These are phyloP conservation scores for Lagopus muta DNA, from an alignment of 2,113 vertebrate genomes.

Conservation along the genomic window DNA sequence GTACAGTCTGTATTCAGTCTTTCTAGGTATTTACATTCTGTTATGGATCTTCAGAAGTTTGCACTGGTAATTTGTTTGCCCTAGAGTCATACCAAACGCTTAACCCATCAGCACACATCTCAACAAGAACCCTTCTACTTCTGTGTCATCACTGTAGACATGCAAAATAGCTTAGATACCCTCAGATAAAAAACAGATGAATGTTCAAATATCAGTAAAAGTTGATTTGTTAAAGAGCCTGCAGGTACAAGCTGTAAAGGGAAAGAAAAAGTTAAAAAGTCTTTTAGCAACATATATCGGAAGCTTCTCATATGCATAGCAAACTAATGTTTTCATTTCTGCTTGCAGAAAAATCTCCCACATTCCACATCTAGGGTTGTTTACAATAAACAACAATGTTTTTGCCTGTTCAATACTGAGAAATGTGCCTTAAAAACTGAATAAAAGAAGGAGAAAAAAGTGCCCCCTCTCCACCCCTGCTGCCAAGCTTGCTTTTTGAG, in stretches of 20 bases:
- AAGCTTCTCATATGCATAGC: neutral
- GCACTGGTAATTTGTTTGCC: neutral
- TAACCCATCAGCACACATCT: neutral
- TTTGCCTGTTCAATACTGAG: neutral
- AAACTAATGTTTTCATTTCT: neutral
- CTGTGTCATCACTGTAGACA: neutral
- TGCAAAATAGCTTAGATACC: neutral
- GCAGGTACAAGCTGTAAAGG: neutral
- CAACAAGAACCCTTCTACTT: neutral
- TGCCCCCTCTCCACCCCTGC: neutral
- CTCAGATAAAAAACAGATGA: neutral
- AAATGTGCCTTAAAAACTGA: neutral
- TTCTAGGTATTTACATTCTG: neutral
- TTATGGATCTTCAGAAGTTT: neutral
- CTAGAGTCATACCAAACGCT: neutral
- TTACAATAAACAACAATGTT: neutral
- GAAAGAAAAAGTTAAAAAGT: accelerated
- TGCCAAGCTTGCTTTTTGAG: neutral
- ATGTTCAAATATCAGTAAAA: neutral
- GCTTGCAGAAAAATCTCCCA: neutral
- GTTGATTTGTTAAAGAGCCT: neutral
- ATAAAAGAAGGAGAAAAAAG: accelerated
- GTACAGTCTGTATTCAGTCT: neutral
- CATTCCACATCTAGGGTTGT: neutral
- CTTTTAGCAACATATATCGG: neutral